phyloP scores from a whole-genome alignment of 2,888 invertebrate genomes.

The Coenonympha glycerion region DNA sequence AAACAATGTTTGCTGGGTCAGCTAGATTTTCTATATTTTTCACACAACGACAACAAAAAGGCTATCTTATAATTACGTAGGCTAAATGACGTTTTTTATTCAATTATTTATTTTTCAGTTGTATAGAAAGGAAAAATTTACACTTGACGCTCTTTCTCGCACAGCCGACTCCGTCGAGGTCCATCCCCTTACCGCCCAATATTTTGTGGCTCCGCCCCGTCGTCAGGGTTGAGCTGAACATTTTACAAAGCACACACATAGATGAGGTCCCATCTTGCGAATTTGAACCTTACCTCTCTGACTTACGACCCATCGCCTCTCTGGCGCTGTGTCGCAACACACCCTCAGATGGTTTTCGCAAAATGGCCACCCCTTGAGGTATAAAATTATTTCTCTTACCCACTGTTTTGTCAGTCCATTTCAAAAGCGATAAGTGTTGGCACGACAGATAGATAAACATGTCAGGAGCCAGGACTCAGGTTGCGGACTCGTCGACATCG shows the following conservation, averaged over 20 bases:
- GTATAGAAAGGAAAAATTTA: slow-evolving; percentile 1
- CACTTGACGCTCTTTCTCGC: slow-evolving; percentile 28
- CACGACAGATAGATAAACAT: slow-evolving; percentile 36
- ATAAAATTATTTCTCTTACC: slow-evolving; percentile 51
- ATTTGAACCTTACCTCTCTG: slow-evolving; percentile 34
- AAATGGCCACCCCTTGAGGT: slow-evolving; percentile 47
- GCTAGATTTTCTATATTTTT: too few species aligned
- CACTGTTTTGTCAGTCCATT: slow-evolving; percentile 40
- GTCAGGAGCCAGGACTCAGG: slow-evolving; percentile 74
- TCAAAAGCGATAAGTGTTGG: slow-evolving; percentile 30
- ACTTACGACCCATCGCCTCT: slow-evolving; percentile 23
- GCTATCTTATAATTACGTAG: too few species aligned
- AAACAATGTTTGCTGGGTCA: too few species aligned
- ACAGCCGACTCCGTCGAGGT: slow-evolving; percentile 27
- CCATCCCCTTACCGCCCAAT: slow-evolving; percentile 45
- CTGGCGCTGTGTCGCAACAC: slow-evolving; percentile 28
- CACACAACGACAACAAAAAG: too few species aligned
- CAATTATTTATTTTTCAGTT: neutral
- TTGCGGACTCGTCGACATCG: slow-evolving; percentile 82
- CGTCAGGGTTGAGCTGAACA: slow-evolving; percentile 38
- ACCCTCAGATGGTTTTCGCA: slow-evolving; percentile 27
- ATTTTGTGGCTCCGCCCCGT: slow-evolving; percentile 50
- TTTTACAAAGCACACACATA: slow-evolving; percentile 28
- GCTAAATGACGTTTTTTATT: neutral
- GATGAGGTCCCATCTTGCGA: slow-evolving; percentile 22